Evolutionary conservation across 2,113 vertebrate species (phyloP).

Genomic region (Gallinago undulata): DNA sequence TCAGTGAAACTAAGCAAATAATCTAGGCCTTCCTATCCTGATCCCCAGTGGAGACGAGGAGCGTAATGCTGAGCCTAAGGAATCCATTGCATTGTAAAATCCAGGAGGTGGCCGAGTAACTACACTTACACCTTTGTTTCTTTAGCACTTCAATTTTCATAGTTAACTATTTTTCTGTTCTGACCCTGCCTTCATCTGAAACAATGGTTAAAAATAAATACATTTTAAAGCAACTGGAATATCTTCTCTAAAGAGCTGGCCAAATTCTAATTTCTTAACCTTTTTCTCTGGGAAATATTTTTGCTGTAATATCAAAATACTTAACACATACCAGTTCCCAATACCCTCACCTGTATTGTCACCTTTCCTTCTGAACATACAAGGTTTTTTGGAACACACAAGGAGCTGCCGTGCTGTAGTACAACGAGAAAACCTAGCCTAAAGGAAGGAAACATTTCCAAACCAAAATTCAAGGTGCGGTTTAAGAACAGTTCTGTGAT

Average conservation of each 20-base stretch:
- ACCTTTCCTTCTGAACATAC: neutral
- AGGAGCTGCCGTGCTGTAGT: neutral
- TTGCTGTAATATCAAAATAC: neutral
- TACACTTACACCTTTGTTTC: neutral
- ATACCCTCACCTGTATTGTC: neutral
- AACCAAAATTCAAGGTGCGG: neutral
- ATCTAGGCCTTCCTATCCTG: neutral
- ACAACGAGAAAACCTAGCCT: neutral
- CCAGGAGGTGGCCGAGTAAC: neutral
- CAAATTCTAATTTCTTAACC: neutral
- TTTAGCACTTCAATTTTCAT: neutral
- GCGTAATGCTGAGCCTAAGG: neutral
- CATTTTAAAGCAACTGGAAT: neutral
- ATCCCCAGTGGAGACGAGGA: neutral
- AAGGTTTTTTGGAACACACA: neutral
- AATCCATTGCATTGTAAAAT: neutral
- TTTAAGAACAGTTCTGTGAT: neutral
- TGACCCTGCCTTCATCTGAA: neutral
- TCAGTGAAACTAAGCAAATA: neutral
- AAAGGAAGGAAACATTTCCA: neutral
- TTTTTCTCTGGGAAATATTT: neutral
- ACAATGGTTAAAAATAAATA: neutral
- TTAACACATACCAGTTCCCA: neutral
- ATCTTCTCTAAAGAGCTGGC: neutral
- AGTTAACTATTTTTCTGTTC: neutral